A percentile compares a stretch with the other conserved stretches of the same genome.
Conservation (phyloP, 2,888 invertebrate species). For the Myopa tessellatipennis region DNA sequence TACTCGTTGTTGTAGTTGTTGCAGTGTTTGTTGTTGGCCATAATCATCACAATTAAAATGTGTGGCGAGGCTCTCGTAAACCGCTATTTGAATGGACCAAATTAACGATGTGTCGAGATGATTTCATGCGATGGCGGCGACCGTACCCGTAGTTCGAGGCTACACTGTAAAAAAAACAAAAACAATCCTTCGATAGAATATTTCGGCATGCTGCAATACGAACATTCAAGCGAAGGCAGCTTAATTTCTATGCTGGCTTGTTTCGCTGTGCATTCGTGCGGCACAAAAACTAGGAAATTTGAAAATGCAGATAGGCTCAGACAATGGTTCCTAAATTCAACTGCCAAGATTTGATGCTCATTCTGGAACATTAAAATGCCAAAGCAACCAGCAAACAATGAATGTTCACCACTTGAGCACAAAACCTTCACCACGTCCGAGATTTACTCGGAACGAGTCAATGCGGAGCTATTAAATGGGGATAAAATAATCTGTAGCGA, state of each 20-base stretch:
- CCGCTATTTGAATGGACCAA: constrained; percentile 36
- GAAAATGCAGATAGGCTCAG: not conserved
- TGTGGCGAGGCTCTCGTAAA: constrained; percentile 35
- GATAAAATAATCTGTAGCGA: too few species aligned
- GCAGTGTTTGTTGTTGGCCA: constrained; percentile 20
- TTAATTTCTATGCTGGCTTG: too few species aligned
- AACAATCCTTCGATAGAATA: too few species aligned
- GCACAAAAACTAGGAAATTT: not conserved
- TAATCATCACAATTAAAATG: constrained; percentile 33
- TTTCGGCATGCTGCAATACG: too few species aligned
- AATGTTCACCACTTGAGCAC: not conserved
- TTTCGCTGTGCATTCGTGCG: too few species aligned
- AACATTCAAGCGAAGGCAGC: too few species aligned
- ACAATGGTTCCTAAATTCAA: constrained; percentile 8
- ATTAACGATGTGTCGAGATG: constrained; percentile 39
- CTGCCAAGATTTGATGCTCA: constrained; percentile 14
- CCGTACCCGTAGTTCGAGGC: not conserved
- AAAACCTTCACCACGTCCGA: too few species aligned
- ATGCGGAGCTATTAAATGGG: too few species aligned
- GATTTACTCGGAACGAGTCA: too few species aligned
- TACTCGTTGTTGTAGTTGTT: not conserved
- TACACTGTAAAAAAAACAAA: constrained; percentile 21
- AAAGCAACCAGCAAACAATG: not conserved
- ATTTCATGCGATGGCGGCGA: constrained; percentile 11
- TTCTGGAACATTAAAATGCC: not conserved